Evolutionary conservation across 2,888 invertebrate species (phyloP).

Genomic region (Pyrochroa serraticornis): DNA sequence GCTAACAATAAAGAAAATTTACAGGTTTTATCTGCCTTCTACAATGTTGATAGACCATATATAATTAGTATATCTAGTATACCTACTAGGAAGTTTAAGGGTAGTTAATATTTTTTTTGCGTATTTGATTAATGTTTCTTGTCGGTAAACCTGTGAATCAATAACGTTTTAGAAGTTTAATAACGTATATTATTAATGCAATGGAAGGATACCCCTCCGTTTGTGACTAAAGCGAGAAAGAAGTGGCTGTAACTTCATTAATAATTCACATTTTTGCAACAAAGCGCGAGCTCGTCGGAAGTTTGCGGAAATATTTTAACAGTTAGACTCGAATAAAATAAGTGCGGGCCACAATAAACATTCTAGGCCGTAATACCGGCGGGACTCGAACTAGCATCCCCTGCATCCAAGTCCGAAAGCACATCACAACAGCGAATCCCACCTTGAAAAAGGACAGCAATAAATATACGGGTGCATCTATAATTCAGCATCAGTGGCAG

Average conservation of each 20-base stretch:
- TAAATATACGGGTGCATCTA: conserved; percentile 52
- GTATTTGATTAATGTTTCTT: too few species aligned
- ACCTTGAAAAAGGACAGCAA: conserved; percentile 50
- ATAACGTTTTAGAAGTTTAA: background rate
- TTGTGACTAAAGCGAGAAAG: conserved; percentile 20
- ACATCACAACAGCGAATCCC: conserved; percentile 45
- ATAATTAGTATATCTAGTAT: too few species aligned
- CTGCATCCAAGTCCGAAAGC: conserved; percentile 33
- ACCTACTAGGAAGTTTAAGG: too few species aligned
- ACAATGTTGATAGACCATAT: too few species aligned
- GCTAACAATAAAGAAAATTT: too few species aligned
- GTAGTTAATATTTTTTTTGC: too few species aligned
- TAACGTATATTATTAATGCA: background rate
- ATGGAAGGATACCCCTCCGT: background rate
- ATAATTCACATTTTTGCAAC: conserved; percentile 32
- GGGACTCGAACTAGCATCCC: conserved; percentile 34
- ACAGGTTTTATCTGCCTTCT: too few species aligned
- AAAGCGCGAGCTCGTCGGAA: conserved; percentile 17
- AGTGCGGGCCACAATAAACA: conserved; percentile 33
- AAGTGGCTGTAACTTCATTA: conserved; percentile 32
- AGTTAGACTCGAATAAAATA: conserved; percentile 25
- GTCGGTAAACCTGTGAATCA: too few species aligned
- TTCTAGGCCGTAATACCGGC: conserved; percentile 37
- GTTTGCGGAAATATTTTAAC: conserved; percentile 30
- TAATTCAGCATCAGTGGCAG: conserved; percentile 51